Conservation (phyloP, 2,113 vertebrate species). For the Hydrolagus affinis region DNA sequence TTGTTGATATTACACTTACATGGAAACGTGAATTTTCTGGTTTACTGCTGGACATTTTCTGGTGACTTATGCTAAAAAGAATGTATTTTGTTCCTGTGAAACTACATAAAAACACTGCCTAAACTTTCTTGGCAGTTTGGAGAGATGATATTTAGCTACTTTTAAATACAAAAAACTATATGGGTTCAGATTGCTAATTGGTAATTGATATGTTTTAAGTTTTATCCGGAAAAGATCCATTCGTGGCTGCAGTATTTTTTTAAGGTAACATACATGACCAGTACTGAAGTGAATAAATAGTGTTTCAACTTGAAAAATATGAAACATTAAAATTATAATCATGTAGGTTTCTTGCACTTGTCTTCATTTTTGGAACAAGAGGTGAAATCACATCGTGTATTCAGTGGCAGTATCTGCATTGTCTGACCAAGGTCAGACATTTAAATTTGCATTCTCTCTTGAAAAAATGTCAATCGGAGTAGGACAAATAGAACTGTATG, state of each 20-base stretch:
- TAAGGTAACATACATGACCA: not conserved
- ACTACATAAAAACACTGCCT: not conserved
- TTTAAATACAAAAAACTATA: too few relatives aligned
- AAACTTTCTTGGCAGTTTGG: not conserved
- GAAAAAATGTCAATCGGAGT: not conserved
- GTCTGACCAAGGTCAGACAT: not conserved
- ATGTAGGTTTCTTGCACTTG: not conserved
- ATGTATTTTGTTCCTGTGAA: not conserved
- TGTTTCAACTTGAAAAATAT: not conserved
- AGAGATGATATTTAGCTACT: not conserved
- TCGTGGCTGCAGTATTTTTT: not conserved
- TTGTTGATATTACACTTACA: not conserved
- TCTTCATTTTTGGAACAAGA: not conserved
- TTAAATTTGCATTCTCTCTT: not conserved
- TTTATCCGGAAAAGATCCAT: not conserved
- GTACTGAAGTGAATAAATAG: not conserved
- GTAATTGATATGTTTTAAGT: not conserved
- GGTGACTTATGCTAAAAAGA: not conserved
- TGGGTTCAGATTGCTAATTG: not conserved
- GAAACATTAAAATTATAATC: not conserved
- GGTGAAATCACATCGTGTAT: not conserved
- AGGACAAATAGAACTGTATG: not conserved
- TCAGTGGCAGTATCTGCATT: not conserved
- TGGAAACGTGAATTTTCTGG: not conserved
- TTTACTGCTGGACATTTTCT: not conserved